Percentiles rank a stretch among this genome's conserved stretches.
These are phyloP conservation scores for Zaprionus nigranus DNA, from an alignment of 1,140 invertebrate genomes.

Conservation along the genomic window DNA sequence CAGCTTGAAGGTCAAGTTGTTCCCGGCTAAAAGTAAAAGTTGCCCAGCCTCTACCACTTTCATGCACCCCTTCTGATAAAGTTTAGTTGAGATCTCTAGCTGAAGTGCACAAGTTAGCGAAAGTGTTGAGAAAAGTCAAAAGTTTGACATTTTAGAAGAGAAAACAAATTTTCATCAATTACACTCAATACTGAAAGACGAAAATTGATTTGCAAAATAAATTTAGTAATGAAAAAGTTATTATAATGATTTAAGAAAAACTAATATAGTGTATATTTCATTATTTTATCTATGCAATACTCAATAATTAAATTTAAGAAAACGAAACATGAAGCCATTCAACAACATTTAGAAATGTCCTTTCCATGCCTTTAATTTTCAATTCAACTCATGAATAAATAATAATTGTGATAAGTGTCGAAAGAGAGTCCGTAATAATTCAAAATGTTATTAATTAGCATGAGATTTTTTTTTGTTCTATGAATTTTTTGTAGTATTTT, in stretches of 20 bases:
- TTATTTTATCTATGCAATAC: no score
- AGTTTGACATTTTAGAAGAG: conserved; percentile 13
- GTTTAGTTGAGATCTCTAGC: not conserved
- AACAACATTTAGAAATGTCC: not conserved
- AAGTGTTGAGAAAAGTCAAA: conserved; percentile 19
- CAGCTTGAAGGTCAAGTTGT: conserved; percentile 57
- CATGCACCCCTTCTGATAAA: not conserved
- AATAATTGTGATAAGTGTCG: conserved; percentile 10
- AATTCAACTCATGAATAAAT: not conserved
- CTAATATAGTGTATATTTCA: not conserved
- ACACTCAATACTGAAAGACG: not conserved
- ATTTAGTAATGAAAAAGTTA: not conserved
- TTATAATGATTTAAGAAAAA: conserved; percentile 2
- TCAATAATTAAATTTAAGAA: not conserved
- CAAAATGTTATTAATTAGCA: conserved; percentile 20
- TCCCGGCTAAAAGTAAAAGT: conserved; percentile 30
- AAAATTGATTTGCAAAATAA: not conserved
- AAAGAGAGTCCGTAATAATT: conserved; percentile 13
- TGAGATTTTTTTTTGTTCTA: conserved; percentile 2
- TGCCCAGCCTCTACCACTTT: not conserved
- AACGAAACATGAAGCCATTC: not conserved
- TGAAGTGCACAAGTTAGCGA: conserved; percentile 11
- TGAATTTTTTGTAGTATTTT: not conserved
- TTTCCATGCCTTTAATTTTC: not conserved
- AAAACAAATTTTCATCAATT: conserved; percentile 8